phyloP scores from a whole-genome alignment of 2,113 vertebrate species.

The Sebastes fasciatus region DNA sequence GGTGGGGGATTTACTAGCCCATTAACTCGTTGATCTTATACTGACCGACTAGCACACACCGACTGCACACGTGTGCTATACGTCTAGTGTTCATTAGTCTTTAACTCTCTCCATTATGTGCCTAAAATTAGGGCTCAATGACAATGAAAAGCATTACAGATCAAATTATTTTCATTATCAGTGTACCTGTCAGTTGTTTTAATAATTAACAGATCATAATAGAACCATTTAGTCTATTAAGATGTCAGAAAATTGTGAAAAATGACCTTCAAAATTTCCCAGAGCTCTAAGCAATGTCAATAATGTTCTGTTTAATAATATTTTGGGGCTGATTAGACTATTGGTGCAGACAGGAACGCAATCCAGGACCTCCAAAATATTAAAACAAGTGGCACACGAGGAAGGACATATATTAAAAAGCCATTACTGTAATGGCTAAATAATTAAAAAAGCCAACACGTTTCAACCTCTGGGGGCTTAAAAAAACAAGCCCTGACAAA shows the following conservation, averaged over 20 bases:
- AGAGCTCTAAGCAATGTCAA: neutral
- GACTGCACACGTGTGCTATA: conserved; percentile 14
- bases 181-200: neutral
- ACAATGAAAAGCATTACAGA: neutral
- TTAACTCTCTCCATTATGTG: neutral
- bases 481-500: no score
- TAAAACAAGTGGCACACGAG: no score
- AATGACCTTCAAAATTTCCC: neutral
- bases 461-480: no score
- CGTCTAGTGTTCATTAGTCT: neutral
- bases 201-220: neutral
- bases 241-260: neutral
- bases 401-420: no score
- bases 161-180: neutral
- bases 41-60: conserved; percentile 34
- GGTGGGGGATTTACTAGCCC: conserved; percentile 65
- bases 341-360: no score
- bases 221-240: neutral
- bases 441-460: no score
- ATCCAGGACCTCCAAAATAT: no score
- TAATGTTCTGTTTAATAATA: neutral
- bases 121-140: neutral
- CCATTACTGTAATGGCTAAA: no score
- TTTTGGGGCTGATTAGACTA: neutral
- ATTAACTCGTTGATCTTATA: conserved; percentile 71